Conservation (phyloP, 2,888 invertebrate species). For the Chorisops tibialis region DNA sequence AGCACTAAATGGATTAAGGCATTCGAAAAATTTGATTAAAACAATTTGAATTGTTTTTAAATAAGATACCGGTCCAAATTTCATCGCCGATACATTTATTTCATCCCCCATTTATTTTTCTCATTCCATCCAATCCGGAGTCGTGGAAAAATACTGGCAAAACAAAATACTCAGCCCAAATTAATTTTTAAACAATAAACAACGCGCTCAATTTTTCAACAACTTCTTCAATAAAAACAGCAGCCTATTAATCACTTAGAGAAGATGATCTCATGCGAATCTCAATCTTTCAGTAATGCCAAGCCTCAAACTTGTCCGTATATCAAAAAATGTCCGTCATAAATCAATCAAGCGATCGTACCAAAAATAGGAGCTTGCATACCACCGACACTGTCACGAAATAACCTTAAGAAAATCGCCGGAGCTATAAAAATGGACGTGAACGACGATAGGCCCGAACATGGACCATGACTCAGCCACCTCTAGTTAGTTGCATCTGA, state of each 20-base stretch:
- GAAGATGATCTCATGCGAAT: conserved; percentile 21
- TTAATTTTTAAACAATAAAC: background rate
- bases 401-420: background rate
- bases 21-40: too few relatives aligned
- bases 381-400: background rate
- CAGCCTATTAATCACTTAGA: conserved; percentile 20
- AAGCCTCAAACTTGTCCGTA: conserved; percentile 11
- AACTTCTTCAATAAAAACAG: background rate
- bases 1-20: too few relatives aligned
- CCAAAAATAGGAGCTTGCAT: conserved; percentile 13
- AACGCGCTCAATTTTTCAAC: background rate
- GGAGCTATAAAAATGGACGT: background rate
- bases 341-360: conserved; percentile 21
- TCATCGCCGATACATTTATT: too few relatives aligned
- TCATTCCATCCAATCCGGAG: too few relatives aligned
- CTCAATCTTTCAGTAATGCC: conserved; percentile 14
- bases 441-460: too few relatives aligned
- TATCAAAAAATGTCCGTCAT: conserved; percentile 16
- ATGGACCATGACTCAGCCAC: too few relatives aligned
- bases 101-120: too few relatives aligned
- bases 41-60: too few relatives aligned
- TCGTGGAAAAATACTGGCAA: too few relatives aligned
- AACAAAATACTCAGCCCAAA: too few relatives aligned
- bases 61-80: too few relatives aligned
- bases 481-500: too few relatives aligned